These are phyloP conservation scores for Pristionchus exspectatus DNA, from an alignment of 2,888 invertebrate genomes.

Conservation along the genomic window DNA sequence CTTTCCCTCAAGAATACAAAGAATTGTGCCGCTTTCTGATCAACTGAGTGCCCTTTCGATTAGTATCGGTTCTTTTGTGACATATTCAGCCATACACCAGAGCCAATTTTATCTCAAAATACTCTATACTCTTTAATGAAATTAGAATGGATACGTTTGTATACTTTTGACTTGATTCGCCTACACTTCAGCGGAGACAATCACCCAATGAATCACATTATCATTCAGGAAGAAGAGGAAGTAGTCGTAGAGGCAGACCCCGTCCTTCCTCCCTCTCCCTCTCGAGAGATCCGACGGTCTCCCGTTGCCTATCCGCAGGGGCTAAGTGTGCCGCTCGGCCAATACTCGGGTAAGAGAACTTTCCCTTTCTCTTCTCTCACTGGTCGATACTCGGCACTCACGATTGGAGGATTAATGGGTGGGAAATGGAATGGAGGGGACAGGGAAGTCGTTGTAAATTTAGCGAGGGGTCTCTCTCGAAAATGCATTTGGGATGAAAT, in stretches of 20 bases:
- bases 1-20: too few species aligned
- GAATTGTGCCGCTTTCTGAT: too few species aligned
- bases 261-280: not conserved
- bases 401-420: not conserved
- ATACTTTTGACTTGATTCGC: too few species aligned
- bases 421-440: not conserved
- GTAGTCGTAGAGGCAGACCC: not conserved
- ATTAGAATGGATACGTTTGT: too few species aligned
- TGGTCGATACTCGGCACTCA: not conserved
- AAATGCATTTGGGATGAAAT: not conserved
- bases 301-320: slow-evolving; percentile 32
- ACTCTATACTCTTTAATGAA: too few species aligned
- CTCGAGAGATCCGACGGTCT: slow-evolving; percentile 37
- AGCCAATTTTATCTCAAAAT: too few species aligned
- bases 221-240: not conserved
- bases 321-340: slow-evolving; percentile 32
- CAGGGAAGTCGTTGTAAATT: not conserved
- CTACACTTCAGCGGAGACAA: not conserved
- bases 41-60: too few species aligned
- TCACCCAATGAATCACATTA: not conserved
- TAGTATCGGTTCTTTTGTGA: too few species aligned
- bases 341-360: slow-evolving; percentile 1
- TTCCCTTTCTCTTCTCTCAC: not conserved
- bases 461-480: not conserved
- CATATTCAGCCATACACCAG: too few species aligned